A percentile compares a stretch with the other conserved stretches of the same genome.
These are phyloP conservation scores for Nixonia krombeini DNA, from an alignment of 1,140 invertebrate genomes.

Conservation along the genomic window DNA sequence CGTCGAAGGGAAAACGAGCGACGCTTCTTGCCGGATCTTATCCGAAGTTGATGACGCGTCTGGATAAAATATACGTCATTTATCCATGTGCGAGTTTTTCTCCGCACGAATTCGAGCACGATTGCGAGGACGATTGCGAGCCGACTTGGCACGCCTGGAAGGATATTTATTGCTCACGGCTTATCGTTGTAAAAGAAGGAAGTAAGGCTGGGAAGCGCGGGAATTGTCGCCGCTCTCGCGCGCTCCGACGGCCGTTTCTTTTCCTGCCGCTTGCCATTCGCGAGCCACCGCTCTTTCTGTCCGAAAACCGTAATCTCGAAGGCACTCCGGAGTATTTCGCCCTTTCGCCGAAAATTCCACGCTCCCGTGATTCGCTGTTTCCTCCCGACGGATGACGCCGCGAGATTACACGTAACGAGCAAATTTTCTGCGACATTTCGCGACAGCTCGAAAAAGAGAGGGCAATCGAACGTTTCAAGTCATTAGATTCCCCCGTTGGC, in stretches of 20 bases:
- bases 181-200: slow-evolving; percentile 43
- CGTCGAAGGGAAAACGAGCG: slow-evolving; percentile 6
- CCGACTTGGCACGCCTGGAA: slow-evolving; percentile 33
- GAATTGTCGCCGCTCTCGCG: slow-evolving; percentile 30
- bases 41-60: slow-evolving; percentile 35
- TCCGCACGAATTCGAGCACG: slow-evolving; percentile 38
- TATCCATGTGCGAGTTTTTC: slow-evolving; percentile 46
- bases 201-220: slow-evolving; percentile 35
- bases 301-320: no score
- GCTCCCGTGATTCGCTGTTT: no score
- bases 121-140: slow-evolving; percentile 37
- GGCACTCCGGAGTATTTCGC: no score
- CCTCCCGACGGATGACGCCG: no score
- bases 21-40: slow-evolving; percentile 37
- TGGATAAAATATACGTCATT: slow-evolving; percentile 43
- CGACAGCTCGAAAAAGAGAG: background rate
- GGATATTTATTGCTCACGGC: slow-evolving; percentile 46
- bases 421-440: no score
- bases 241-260: slow-evolving; percentile 28
- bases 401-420: no score
- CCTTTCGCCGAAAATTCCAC: no score
- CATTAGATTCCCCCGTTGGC: background rate
- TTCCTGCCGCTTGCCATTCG: no score
- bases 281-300: no score
- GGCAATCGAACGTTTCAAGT: background rate